A percentile compares a stretch with the other conserved stretches of the same genome.
Evolutionary conservation across 2,113 vertebrate genomes (phyloP).

Genomic region (Thomomys bottae): DNA sequence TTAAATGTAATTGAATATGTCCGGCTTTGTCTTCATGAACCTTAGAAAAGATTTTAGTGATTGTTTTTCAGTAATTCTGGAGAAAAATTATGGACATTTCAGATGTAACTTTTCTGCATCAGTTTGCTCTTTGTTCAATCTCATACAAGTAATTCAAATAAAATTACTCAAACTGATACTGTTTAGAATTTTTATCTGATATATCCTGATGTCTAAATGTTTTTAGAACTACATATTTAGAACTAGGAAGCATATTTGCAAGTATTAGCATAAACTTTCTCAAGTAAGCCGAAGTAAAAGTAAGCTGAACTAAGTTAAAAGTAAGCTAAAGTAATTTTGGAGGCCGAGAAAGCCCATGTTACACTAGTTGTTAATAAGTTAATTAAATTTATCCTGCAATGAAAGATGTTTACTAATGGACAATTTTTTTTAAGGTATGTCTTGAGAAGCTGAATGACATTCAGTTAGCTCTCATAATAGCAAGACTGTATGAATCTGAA

Average conservation of each 20-base stretch:
- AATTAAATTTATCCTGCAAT: constrained; percentile 43
- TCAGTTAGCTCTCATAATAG: constrained; percentile 95
- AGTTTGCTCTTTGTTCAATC: constrained; percentile 33
- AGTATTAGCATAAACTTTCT: constrained; percentile 14
- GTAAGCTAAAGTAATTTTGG: too few species aligned
- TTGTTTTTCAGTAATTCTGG: constrained; percentile 33
- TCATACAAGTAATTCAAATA: constrained; percentile 16
- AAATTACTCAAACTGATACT: background rate
- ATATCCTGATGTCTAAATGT: background rate
- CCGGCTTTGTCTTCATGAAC: constrained; percentile 15
- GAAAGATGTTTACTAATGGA: constrained; percentile 55
- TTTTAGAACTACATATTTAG: constrained; percentile 34
- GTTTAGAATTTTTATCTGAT: background rate
- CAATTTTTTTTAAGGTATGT: constrained; percentile 89
- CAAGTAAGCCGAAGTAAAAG: background rate
- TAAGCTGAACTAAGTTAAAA: too few species aligned
- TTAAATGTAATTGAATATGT: constrained; percentile 18
- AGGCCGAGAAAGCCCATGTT: constrained; percentile 25
- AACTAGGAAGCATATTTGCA: background rate
- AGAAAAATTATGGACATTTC: constrained; percentile 9
- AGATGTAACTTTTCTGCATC: background rate
- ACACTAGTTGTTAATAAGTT: background rate
- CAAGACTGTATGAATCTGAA: constrained; percentile 95
- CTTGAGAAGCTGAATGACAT: constrained; percentile 97
- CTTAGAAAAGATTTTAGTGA: constrained; percentile 15